Conservation (phyloP, 92 coral and sea anemone species). For the Nematostella vectensis region DNA sequence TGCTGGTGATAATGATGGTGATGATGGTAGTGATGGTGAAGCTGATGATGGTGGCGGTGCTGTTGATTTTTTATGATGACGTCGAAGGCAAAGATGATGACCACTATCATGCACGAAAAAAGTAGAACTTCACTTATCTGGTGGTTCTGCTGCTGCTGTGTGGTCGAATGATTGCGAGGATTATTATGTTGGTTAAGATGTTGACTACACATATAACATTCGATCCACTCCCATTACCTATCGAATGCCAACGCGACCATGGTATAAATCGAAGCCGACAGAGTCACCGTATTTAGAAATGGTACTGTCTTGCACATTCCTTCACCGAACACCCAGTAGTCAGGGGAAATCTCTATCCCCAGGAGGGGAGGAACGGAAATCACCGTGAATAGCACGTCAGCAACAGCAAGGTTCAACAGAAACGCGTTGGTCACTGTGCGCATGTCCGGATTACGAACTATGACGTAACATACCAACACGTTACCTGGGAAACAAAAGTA, state of each 20-base stretch:
- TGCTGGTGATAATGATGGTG: no score
- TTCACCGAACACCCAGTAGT: constrained; percentile 65
- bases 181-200: no score
- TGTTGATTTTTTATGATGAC: no score
- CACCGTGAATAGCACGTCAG: constrained; percentile 70
- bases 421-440: constrained; percentile 85
- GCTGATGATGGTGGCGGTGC: no score
- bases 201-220: no score
- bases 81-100: no score
- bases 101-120: no score
- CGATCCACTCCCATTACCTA: constrained; percentile 60
- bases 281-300: constrained; percentile 43
- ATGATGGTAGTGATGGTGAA: no score
- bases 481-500: constrained; percentile 51
- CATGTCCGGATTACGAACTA: constrained; percentile 68
- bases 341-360: constrained; percentile 32
- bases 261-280: constrained; percentile 71
- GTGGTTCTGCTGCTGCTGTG: no score
- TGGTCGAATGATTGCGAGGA: no score
- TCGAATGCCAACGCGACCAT: constrained; percentile 82
- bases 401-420: constrained; percentile 71
- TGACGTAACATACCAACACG: constrained; percentile 68
- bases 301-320: constrained; percentile 46
- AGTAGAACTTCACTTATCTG: no score
- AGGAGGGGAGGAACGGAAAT: constrained; percentile 58